These are phyloP conservation scores for Rhagoletis pomonella DNA, from an alignment of 1,140 invertebrate genomes.

Conservation along the genomic window DNA sequence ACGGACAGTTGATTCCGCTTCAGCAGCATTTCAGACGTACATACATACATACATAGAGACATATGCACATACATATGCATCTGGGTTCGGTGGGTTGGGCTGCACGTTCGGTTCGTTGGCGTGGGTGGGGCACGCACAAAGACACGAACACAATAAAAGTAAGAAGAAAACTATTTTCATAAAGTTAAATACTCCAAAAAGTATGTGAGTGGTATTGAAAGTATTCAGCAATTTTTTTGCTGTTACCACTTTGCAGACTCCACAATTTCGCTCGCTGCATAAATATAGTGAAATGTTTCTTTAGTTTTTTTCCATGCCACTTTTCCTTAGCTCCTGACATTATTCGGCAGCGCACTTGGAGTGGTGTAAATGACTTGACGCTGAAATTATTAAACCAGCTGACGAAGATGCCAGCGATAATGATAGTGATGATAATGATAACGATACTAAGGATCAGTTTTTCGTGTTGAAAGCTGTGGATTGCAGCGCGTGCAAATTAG, in stretches of 20 bases:
- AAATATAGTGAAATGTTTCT: slow-evolving; percentile 20
- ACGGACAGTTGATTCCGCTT: background rate
- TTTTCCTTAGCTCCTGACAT: too few relatives aligned
- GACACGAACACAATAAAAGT: background rate
- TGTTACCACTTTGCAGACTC: slow-evolving; percentile 8
- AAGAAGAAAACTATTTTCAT: slow-evolving; percentile 36
- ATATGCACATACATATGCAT: background rate
- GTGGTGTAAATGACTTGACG: slow-evolving; percentile 6
- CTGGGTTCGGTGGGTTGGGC: background rate
- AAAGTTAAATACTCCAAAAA: slow-evolving; percentile 50
- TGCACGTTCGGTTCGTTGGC: background rate
- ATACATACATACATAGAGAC: too few relatives aligned
- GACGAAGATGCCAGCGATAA: background rate
- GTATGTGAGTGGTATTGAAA: slow-evolving; percentile 38
- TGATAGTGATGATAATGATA: slow-evolving; percentile 26
- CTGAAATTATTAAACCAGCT: slow-evolving; percentile 24
- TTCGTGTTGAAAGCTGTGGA: background rate
- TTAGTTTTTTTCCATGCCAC: background rate
- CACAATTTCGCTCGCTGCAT: background rate
- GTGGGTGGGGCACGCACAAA: background rate
- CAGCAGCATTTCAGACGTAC: background rate
- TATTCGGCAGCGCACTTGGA: background rate
- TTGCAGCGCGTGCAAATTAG: background rate
- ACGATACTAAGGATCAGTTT: slow-evolving; percentile 9
- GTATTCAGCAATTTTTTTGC: slow-evolving; percentile 26